Percentiles rank a stretch among this genome's conserved stretches.
phyloP scores from a whole-genome alignment of 2,113 vertebrate genomes.

The Neogale vison region DNA sequence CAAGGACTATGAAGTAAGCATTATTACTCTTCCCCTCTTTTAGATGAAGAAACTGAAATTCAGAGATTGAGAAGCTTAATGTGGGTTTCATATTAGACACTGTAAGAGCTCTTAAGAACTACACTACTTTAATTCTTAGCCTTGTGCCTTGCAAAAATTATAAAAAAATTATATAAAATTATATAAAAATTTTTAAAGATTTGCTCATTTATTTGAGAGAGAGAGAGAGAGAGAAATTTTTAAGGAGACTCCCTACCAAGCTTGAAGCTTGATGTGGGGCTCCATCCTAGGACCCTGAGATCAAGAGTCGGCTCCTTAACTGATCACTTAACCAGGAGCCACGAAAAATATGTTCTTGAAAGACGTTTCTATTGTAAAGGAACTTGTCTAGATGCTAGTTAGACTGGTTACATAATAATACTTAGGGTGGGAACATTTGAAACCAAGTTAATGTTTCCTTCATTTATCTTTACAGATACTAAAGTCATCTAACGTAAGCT shows the following conservation, averaged over 20 bases:
- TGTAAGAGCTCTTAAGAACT: background rate
- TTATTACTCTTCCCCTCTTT: slow-evolving; percentile 27
- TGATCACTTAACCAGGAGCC: background rate
- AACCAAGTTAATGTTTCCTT: slow-evolving; percentile 32
- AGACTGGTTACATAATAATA: background rate
- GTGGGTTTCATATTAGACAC: background rate
- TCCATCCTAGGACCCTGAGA: background rate
- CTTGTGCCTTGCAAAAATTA: slow-evolving; percentile 31
- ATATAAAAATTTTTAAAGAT: too few relatives aligned
- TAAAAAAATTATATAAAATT: too few relatives aligned
- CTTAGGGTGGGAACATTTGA: background rate
- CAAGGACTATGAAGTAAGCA: background rate
- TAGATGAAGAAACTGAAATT: slow-evolving; percentile 51
- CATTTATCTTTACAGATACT: slow-evolving; percentile 12
- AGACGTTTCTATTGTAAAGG: slow-evolving; percentile 31
- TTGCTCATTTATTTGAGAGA: background rate
- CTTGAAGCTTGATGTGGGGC: background rate
- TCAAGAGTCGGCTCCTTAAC: background rate
- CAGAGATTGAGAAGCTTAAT: slow-evolving; percentile 34
- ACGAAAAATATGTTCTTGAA: background rate
- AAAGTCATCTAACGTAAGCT: slow-evolving; percentile 20
- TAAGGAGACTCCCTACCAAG: background rate
- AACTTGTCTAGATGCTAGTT: background rate
- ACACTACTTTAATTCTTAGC: slow-evolving; percentile 32
- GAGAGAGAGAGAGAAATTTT: background rate